Evolutionary conservation across 2,888 invertebrate genomes (phyloP).

Genomic region (Cyclophora albipunctata): DNA sequence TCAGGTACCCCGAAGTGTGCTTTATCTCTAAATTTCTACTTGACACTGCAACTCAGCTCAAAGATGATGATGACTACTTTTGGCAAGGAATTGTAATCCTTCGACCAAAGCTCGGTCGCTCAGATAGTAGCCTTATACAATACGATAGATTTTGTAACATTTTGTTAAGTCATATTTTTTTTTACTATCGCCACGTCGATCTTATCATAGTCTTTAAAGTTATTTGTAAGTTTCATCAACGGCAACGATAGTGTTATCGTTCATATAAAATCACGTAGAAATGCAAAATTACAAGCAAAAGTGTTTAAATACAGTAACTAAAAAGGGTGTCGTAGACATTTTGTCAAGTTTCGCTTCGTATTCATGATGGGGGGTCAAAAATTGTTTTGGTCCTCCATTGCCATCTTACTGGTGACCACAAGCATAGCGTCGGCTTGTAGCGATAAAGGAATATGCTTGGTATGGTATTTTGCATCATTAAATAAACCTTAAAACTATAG

Average conservation of each 20-base stretch:
- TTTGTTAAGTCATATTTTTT: not conserved
- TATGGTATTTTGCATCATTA: slow-evolving; percentile 19
- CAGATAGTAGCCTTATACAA: too few species aligned
- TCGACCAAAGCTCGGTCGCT: too few species aligned
- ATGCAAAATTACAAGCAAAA: slow-evolving; percentile 14
- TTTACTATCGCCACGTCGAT: slow-evolving; percentile 30
- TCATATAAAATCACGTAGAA: slow-evolving; percentile 28
- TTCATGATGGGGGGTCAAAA: slow-evolving; percentile 49
- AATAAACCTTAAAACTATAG: not conserved
- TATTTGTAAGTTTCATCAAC: slow-evolving; percentile 15
- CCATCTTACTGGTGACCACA: slow-evolving; percentile 38
- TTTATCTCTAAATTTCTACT: too few species aligned
- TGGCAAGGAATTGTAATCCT: too few species aligned
- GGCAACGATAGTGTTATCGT: slow-evolving; percentile 6
- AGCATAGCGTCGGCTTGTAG: slow-evolving; percentile 42
- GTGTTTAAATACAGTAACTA: slow-evolving; percentile 27
- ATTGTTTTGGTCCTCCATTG: slow-evolving; percentile 55
- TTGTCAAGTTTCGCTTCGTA: slow-evolving; percentile 7
- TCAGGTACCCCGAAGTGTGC: too few species aligned
- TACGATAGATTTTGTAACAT: slow-evolving; percentile 1
- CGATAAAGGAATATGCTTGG: slow-evolving; percentile 59
- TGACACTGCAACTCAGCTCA: too few species aligned
- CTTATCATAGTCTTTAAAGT: slow-evolving; percentile 22
- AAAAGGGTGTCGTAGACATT: slow-evolving; percentile 2
- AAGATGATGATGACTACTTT: too few species aligned